phyloP scores from a whole-genome alignment of 2,888 invertebrate species.

The Epistrophe grossulariae region DNA sequence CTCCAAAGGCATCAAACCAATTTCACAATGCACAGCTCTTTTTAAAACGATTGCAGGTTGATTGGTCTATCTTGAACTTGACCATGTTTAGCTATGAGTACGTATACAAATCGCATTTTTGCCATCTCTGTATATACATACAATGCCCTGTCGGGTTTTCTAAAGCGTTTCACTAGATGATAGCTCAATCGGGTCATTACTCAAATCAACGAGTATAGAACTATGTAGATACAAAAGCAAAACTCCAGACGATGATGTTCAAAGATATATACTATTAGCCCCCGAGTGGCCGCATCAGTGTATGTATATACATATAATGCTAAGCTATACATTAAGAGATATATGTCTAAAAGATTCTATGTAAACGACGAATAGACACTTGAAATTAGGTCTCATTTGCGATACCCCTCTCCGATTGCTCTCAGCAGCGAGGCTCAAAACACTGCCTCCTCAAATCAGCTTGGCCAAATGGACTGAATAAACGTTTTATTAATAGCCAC shows the following conservation, averaged over 20 bases:
- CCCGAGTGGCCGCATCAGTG: conserved; percentile 48
- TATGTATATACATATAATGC: background rate
- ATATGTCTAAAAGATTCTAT: too few species aligned
- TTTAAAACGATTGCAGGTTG: conserved; percentile 61
- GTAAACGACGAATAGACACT: conserved; percentile 17
- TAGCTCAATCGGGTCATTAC: conserved; percentile 74
- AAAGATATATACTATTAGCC: conserved; percentile 62
- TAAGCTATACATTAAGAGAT: too few species aligned
- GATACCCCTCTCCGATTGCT: conserved; percentile 7
- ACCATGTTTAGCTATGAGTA: conserved; percentile 53
- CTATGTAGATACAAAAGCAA: conserved; percentile 12
- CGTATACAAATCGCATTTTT: conserved; percentile 25
- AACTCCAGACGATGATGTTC: conserved; percentile 37
- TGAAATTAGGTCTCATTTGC: conserved; percentile 73
- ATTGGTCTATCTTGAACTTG: conserved; percentile 72
- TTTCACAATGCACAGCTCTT: conserved; percentile 14
- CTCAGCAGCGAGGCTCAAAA: conserved; percentile 28
- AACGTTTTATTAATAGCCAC: conserved; percentile 75
- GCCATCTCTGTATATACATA: conserved; percentile 14
- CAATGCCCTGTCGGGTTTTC: conserved; percentile 30
- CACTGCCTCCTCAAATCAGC: conserved; percentile 50
- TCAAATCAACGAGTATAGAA: conserved; percentile 62
- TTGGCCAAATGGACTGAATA: conserved; percentile 66
- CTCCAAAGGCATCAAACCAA: conserved; percentile 25
- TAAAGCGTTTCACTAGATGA: conserved; percentile 63